Conservation (phyloP, 1,140 invertebrate genomes). For the Hycleus cichorii region DNA sequence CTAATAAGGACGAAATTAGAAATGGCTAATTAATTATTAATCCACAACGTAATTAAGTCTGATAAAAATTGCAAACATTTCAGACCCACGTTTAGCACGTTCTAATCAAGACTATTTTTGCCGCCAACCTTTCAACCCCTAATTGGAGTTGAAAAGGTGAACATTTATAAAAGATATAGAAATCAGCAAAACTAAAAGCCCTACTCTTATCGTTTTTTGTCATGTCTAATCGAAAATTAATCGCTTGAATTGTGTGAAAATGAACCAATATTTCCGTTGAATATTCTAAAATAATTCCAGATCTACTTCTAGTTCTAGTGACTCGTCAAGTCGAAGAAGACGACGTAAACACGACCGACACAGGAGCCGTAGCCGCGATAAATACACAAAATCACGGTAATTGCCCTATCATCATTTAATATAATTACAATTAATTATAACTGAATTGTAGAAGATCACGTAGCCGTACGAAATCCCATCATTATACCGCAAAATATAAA, state of each 20-base stretch:
- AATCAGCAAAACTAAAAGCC: too few relatives aligned
- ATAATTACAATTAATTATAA: not conserved
- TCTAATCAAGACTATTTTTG: too few relatives aligned
- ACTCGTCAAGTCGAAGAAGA: conserved; percentile 23
- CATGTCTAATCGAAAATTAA: too few relatives aligned
- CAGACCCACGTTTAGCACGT: too few relatives aligned
- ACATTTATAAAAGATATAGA: too few relatives aligned
- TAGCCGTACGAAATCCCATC: not conserved
- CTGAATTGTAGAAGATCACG: conserved; percentile 1
- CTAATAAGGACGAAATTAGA: not conserved
- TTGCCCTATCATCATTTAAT: not conserved
- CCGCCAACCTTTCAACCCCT: too few relatives aligned
- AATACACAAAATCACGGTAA: conserved; percentile 22
- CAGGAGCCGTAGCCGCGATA: conserved; percentile 24
- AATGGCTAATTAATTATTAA: not conserved
- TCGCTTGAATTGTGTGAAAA: too few relatives aligned
- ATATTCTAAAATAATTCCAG: conserved; percentile 1
- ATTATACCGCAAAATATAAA: not conserved
- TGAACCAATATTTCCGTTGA: too few relatives aligned
- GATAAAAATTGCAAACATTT: not conserved
- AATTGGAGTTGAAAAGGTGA: too few relatives aligned
- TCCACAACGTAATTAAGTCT: not conserved
- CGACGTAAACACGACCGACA: conserved; percentile 10
- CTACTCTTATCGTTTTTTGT: too few relatives aligned
- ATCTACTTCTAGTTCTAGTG: conserved; percentile 31